A percentile compares a stretch with the other conserved stretches of the same genome.
These are phyloP conservation scores for Napeogenes inachia DNA, from an alignment of 2,888 invertebrate species.

Conservation along the genomic window DNA sequence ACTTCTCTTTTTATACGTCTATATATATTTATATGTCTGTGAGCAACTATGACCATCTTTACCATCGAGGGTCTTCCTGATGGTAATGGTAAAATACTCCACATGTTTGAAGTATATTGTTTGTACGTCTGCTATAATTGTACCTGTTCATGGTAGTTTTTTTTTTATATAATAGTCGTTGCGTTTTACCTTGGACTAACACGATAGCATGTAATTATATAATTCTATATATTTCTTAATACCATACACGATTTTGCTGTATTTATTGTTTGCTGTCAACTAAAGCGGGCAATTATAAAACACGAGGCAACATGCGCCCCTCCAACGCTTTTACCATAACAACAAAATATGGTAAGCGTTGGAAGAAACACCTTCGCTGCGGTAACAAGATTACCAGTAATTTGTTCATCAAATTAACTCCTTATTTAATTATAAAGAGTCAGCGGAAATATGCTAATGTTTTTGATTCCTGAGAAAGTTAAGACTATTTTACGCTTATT, in stretches of 20 bases:
- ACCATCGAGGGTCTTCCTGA: too few species aligned
- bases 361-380: slow-evolving; percentile 36
- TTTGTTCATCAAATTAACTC: slow-evolving; percentile 43
- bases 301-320: too few species aligned
- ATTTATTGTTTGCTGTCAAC: too few species aligned
- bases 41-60: too few species aligned
- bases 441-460: background rate
- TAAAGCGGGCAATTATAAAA: too few species aligned
- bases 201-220: slow-evolving; percentile 24
- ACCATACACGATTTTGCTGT: too few species aligned
- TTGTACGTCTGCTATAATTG: background rate
- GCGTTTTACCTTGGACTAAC: slow-evolving; percentile 12
- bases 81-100: background rate
- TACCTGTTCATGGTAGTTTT: background rate
- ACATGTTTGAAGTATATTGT: background rate
- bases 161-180: background rate
- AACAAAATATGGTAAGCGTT: slow-evolving; percentile 45
- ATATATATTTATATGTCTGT: too few species aligned
- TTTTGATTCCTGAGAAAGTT: too few species aligned
- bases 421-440: slow-evolving; percentile 1
- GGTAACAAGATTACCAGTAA: slow-evolving; percentile 47
- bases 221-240: too few species aligned
- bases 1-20: too few species aligned
- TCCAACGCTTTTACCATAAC: slow-evolving; percentile 43
- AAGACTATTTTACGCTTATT: too few species aligned